Evolutionary conservation across 2,797 vertebrate genomes (phyloP), one percentile per base, ranked within the genome.

Genomic region (Tauraco hartlaubi): DNA sequence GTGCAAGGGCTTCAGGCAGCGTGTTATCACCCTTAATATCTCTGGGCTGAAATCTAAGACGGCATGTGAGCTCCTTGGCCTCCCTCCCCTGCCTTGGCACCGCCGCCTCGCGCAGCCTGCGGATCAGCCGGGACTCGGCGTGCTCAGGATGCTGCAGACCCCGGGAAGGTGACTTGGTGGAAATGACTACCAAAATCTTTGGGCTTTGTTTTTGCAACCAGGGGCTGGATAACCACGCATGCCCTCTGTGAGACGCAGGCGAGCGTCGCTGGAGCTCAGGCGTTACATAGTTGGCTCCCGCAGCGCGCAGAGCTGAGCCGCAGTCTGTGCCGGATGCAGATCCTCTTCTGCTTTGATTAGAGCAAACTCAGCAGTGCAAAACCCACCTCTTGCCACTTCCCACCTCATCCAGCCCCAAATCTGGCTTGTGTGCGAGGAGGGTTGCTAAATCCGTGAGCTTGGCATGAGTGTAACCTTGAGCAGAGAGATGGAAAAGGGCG

Each of bases 221-320:
- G 55, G 43, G 51, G 77, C 31, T 46, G 75, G 21, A 2, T 54
- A 41, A 29, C 44, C 11, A 67, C 0, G 10, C 0, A 1, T 51
- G 59, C n/a, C 43, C 35, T 58, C 11, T 4, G 1, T 6, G 29
- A 61, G 72, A 10, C n/a, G 11, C 4, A 21, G 28, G 11, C 0
- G 4, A 29, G 21, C 5, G 61, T 3, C 0, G 2, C 7, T 22
- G 56, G 31, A 46, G 29, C 62, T 52, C 2, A 1, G 61, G 29
- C 0, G 0, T 19, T 12, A 13, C 37, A 77, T 43, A 68, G 8
- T 9, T 0, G 0, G 29, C 23, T 68, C 52, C 87, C 20, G 28
- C 12, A 61, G 74, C 0, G 7, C 0, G 1, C 6, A 3, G 54
- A 37, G 52, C 43, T 23, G 11, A 64, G 61, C 44, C 12, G 33